phyloP scores from a whole-genome alignment of 2,113 vertebrate genomes.

The Heterotis niloticus region DNA sequence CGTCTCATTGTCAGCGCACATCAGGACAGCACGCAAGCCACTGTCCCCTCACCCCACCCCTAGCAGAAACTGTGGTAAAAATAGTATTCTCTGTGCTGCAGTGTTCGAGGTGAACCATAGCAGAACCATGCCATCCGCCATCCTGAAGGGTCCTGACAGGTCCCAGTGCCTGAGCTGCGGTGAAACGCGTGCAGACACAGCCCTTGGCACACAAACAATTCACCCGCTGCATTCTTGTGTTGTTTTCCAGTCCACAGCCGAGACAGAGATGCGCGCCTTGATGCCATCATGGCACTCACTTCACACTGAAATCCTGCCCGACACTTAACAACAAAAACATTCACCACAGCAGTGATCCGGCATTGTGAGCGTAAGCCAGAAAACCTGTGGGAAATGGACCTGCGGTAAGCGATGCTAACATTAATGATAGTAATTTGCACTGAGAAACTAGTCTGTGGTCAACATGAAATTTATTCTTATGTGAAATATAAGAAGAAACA shows the following conservation, averaged over 20 bases:
- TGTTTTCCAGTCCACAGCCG: neutral
- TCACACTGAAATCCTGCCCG: neutral
- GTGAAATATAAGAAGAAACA: constrained; percentile 24
- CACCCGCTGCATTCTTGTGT: neutral
- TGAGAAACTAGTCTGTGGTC: no score
- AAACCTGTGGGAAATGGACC: no score
- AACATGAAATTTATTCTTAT: constrained; percentile 22
- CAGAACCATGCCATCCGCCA: neutral
- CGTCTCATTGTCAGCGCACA: neutral
- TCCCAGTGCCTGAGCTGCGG: no score
- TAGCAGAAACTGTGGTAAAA: neutral
- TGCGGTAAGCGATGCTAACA: no score
- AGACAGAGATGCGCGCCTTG: neutral
- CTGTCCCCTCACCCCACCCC: neutral
- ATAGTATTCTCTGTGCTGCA: neutral
- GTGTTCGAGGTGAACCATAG: constrained; percentile 2
- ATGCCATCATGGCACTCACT: neutral
- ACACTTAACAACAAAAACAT: neutral
- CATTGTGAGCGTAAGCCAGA: no score
- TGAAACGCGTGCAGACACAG: no score
- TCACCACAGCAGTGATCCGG: no score
- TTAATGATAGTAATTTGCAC: no score
- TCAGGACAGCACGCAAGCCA: neutral
- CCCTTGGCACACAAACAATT: neutral
- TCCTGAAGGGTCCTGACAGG: neutral